phyloP scores from a whole-genome alignment of 1,140 invertebrate genomes.

The Pentalonia nigronervosa region DNA sequence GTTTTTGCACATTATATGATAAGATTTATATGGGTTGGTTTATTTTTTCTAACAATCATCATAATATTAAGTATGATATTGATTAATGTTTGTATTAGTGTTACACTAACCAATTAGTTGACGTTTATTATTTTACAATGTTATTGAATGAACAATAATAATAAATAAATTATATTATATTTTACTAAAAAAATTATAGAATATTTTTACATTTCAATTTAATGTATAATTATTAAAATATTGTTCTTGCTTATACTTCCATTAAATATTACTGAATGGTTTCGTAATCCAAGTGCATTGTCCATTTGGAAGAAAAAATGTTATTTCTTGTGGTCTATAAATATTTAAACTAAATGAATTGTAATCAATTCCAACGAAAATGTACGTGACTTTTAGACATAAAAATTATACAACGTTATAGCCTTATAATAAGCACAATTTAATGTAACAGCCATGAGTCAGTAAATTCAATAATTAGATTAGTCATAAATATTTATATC shows the following conservation, averaged over 20 bases:
- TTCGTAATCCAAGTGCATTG: not conserved
- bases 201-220: no score
- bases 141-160: not conserved
- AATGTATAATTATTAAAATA: not conserved
- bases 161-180: not conserved
- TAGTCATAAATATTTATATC: conserved; percentile 5
- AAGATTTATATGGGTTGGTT: not conserved
- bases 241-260: not conserved
- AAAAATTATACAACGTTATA: not conserved
- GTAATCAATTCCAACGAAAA: not conserved
- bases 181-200: not conserved
- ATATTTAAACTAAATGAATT: not conserved
- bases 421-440: not conserved
- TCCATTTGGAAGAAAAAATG: not conserved
- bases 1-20: not conserved
- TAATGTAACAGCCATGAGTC: not conserved
- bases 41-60: not conserved
- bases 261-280: not conserved
- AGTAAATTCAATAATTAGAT: not conserved
- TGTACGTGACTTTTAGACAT: not conserved
- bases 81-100: not conserved
- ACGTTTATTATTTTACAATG: not conserved
- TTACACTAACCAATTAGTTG: not conserved
- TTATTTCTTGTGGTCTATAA: not conserved
- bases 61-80: not conserved